Evolutionary conservation across 2,888 invertebrate genomes (phyloP), one percentile per base, ranked within the genome.

Genomic region (Pammene aurita): DNA sequence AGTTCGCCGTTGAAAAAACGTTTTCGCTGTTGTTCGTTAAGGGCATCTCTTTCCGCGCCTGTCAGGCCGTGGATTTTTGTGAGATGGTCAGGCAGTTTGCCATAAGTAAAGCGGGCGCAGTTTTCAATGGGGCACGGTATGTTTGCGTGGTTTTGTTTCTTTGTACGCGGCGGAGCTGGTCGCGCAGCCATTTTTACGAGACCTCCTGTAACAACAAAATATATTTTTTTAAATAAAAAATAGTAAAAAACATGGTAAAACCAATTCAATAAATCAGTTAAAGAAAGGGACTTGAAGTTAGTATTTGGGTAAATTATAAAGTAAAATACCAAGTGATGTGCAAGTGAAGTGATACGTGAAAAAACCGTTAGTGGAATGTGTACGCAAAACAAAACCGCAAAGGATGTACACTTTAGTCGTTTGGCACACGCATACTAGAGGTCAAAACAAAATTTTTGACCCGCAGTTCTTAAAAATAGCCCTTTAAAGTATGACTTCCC

Each of bases 91-190:
- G 93, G 93, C 0, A 93, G 83, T 71, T 93, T 93, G 7, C 93
- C 93, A 75, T 93, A 93, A 1, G 93, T 93, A 76, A 93, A 93
- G 69, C 93, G 80, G 34, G 91, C 93, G 75, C 93, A 93, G 78
- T 93, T 92, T 78, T 93, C 93, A 46, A 93, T 93, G 1, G 93
- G 93, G 65, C 93, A 93, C 0, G 93, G 93, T 38, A 93, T 93
- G 77, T 93, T 93, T 0, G 93, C 93, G 72, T 93, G 93, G 74
- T 93, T 93, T 74, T 93, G 93, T 76, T 93, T 93, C 72, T 93
- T 93, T 0, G 93, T 85, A n/a, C 93, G 87, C 4, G 84, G 76
- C n/a, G 84, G 75, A 55, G 85, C 73, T 35, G 87, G 84, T 70
- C 87, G 82, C 13, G 87, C 74, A 54, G 86, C 80, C 83, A 91